Conservation (phyloP, 2,113 vertebrate genomes). For the Talpa occidentalis region DNA sequence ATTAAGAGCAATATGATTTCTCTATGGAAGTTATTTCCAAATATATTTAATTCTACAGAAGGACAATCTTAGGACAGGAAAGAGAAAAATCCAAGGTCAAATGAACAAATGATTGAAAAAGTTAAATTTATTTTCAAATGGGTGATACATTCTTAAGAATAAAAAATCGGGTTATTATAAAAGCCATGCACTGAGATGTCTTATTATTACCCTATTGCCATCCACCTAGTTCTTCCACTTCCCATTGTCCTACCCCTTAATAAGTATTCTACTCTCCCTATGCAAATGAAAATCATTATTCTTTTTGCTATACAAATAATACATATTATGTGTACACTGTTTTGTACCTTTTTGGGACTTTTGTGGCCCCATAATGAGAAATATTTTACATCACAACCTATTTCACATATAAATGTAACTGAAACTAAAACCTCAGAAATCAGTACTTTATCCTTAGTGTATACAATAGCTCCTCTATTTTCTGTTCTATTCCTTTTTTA, state of each 20-base stretch:
- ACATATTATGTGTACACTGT: not conserved
- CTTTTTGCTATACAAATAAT: not conserved
- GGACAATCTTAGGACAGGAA: not conserved
- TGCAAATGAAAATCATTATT: not conserved
- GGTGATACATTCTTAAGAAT: conserved; percentile 13
- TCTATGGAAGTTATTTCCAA: not conserved
- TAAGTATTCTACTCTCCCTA: not conserved
- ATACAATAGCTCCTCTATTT: not conserved
- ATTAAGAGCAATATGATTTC: not conserved
- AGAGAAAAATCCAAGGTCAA: conserved; percentile 2
- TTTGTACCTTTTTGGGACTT: not conserved
- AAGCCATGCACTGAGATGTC: not conserved
- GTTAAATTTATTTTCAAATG: conserved; percentile 39
- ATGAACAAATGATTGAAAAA: conserved; percentile 22
- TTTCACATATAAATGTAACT: not conserved
- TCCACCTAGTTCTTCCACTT: not conserved
- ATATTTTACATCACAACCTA: conserved; percentile 31
- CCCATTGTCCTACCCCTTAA: not conserved
- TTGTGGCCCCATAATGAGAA: not conserved
- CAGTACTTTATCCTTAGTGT: not conserved
- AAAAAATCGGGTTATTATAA: conserved; percentile 33
- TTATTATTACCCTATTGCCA: not conserved
- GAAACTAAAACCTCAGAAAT: not conserved
- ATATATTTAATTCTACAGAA: conserved; percentile 30
- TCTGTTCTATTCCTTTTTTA: not conserved